Evolutionary conservation across 1,140 invertebrate species (phyloP).

Genomic region (Parasteatoda tepidariorum): DNA sequence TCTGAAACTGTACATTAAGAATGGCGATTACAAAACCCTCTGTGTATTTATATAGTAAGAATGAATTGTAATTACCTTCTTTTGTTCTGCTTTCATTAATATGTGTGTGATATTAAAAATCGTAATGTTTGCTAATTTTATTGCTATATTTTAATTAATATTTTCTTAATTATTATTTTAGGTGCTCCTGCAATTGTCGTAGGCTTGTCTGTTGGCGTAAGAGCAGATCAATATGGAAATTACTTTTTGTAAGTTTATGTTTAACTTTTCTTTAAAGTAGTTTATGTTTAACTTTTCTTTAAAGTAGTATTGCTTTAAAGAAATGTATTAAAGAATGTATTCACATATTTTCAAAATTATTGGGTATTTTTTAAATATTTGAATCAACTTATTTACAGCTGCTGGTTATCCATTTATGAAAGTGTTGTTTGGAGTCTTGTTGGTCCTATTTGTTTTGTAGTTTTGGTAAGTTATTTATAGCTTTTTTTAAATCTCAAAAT

Average conservation of each 20-base stretch:
- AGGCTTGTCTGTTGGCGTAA: conserved; percentile 88
- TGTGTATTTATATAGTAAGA: too few relatives aligned
- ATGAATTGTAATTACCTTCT: too few relatives aligned
- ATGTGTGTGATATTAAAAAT: too few relatives aligned
- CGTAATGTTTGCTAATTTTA: too few relatives aligned
- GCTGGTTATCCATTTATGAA: conserved; percentile 94
- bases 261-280: background rate
- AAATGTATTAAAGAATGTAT: background rate
- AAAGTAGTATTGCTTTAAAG: background rate
- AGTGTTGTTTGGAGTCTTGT: conserved; percentile 91
- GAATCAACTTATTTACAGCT: conserved; percentile 74
- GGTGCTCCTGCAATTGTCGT: conserved; percentile 90
- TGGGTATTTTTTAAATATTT: background rate
- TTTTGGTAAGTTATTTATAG: conserved; percentile 75
- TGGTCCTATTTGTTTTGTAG: conserved; percentile 82
- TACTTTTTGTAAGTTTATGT: conserved; percentile 84
- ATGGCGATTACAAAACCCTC: too few relatives aligned
- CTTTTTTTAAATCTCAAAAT: background rate
- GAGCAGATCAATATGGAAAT: conserved; percentile 96
- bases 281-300: background rate
- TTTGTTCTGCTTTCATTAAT: too few relatives aligned
- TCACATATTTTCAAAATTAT: background rate
- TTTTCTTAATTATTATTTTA: too few relatives aligned
- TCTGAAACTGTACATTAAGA: too few relatives aligned
- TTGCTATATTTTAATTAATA: too few relatives aligned